Evolutionary conservation across 2,797 vertebrate species (phyloP), one percentile per base, ranked within the genome.

Genomic region (Hippopotamyrus pictus): DNA sequence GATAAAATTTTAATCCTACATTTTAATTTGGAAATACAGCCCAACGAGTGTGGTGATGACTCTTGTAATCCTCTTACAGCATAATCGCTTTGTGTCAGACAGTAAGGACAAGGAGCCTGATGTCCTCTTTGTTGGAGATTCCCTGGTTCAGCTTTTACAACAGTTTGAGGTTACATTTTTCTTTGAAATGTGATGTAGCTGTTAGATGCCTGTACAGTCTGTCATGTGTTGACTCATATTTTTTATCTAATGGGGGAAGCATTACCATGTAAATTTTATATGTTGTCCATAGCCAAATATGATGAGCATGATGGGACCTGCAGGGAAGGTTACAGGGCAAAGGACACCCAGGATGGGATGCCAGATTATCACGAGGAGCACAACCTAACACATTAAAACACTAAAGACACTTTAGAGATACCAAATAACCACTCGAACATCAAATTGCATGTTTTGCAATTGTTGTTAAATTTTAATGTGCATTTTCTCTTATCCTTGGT

Each of bases 81-180:
- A 98, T 94, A 96, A 97, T 91, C 96, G 97, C 65, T 98, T 97
- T 89, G 96, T 98, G 88, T 96, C 96, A 0, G 97, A 97, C 93
- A 97, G 97, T 93, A 98, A 98, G 93, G 97, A 97, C 91, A 98
- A 98, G 93, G 98, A 98, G 90, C 97, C 98, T 0, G 98, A 98
- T 90, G 97, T 98, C 5, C 95, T 98, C 76, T 98, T 98, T 94
- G 96, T 98, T 44, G 97, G 97, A 84, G 98, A 98, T 90, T 97
- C 97, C 37, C 95, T 97, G 65, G 91, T 98, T 87, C 97, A 98
- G 92, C 94, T 98, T 73, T 94, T 98, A 92, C 97, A 98, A 92
- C 97, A 98, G 92, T 97, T 97, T 92, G 97, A 97, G 96, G 97
- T 98, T 94, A 96, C 86, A 84, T 86, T 89, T 41, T 29, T 85